Conservation (phyloP, 2,113 vertebrate genomes). For the Rhegmatorhina hoffmannsi region DNA sequence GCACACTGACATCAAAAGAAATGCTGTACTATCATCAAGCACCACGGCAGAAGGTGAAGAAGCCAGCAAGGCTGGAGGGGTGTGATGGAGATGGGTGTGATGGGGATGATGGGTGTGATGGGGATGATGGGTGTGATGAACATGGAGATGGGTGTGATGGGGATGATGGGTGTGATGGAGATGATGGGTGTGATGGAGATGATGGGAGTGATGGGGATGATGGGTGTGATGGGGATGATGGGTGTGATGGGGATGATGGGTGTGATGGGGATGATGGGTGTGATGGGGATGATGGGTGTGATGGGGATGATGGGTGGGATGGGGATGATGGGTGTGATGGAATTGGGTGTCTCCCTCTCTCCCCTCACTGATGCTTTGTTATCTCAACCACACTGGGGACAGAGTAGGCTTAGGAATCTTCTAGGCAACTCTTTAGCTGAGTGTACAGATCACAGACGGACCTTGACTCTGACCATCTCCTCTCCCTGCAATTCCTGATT, state of each 20-base stretch:
- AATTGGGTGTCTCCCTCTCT: not conserved
- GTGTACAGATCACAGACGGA: not conserved
- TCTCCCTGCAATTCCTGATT: not conserved
- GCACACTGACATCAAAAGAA: accelerated
- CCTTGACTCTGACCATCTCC: not conserved
- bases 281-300: no score
- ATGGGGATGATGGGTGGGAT: not conserved
- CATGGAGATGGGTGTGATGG: no score
- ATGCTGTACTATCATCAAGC: accelerated
- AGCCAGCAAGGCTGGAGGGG: not conserved
- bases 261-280: no score
- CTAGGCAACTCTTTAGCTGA: not conserved
- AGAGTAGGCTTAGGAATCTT: not conserved
- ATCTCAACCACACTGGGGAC: not conserved
- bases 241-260: no score
- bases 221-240: no score
- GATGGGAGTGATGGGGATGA: no score
- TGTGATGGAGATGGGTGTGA: not conserved
- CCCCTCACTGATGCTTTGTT: not conserved
- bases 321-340: no score
- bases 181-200: no score
- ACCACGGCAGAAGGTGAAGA: not conserved
- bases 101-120: no score
- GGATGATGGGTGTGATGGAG: not conserved
- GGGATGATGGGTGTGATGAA: no score